Evolutionary conservation across 2,888 invertebrate genomes (phyloP).

Genomic region (Emmelina monodactyla): DNA sequence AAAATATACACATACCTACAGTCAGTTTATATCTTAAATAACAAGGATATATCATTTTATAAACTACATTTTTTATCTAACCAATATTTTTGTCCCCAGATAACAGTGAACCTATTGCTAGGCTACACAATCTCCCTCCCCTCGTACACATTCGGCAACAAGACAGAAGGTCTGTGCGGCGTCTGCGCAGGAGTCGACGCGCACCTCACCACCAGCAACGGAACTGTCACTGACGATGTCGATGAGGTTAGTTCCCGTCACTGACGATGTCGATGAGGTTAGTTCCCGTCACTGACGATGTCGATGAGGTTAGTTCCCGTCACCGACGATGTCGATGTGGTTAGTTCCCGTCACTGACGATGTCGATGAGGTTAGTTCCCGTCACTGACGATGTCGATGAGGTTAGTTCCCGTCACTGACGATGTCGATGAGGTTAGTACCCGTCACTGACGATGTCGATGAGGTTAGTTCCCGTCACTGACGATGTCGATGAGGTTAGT

Average conservation of each 20-base stretch:
- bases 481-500: too few species aligned
- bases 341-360: too few species aligned
- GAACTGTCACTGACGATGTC: slow-evolving; percentile 62
- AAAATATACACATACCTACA: too few species aligned
- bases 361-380: too few species aligned
- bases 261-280: too few species aligned
- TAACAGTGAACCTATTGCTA: slow-evolving; percentile 39
- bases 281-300: too few species aligned
- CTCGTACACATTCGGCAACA: slow-evolving; percentile 74
- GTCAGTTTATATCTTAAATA: too few species aligned
- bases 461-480: too few species aligned
- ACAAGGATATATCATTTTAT: neutral
- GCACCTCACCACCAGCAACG: slow-evolving; percentile 59
- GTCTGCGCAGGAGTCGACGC: slow-evolving; percentile 70
- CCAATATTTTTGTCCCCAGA: slow-evolving; percentile 19
- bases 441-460: too few species aligned
- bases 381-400: too few species aligned
- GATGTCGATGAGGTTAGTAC: too few species aligned
- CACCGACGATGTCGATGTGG: neutral
- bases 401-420: too few species aligned
- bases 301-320: slow-evolving; percentile 4
- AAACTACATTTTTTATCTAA: neutral
- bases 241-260: slow-evolving; percentile 67
- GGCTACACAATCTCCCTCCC: slow-evolving; percentile 70
- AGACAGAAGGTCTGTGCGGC: slow-evolving; percentile 83